phyloP scores from a whole-genome alignment of 2,113 vertebrate species.

The Daphoenositta chrysoptera region DNA sequence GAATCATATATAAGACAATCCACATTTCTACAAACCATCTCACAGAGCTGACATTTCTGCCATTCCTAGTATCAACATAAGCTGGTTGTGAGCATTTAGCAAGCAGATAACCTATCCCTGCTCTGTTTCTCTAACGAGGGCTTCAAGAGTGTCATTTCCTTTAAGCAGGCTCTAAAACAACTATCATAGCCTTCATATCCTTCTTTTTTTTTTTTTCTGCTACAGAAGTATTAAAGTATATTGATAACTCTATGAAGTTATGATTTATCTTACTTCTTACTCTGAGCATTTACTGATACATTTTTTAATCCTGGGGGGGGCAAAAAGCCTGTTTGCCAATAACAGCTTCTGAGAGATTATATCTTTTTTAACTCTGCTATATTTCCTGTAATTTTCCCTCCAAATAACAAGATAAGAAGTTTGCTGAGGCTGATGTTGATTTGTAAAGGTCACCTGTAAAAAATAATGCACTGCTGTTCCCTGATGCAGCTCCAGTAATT shows the following conservation, averaged over 20 bases:
- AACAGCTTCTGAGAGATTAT: not conserved
- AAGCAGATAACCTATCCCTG: not conserved
- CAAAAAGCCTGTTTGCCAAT: not conserved
- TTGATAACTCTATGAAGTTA: not conserved
- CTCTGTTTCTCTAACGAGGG: not conserved
- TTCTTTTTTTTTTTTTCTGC: not conserved
- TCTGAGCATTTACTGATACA: not conserved
- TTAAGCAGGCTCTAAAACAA: not conserved
- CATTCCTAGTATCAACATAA: not conserved
- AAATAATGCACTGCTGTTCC: not conserved
- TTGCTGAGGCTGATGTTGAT: not conserved
- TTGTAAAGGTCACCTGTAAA: not conserved
- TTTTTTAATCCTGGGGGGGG: not conserved
- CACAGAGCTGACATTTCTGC: not conserved
- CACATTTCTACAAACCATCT: not conserved
- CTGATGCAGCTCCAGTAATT: not conserved
- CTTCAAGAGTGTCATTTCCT: not conserved
- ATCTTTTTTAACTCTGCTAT: not conserved
- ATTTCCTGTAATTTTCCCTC: not conserved
- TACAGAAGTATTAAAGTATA: not conserved
- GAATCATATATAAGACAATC: not conserved
- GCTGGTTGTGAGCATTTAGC: not conserved
- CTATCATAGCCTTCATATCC: not conserved
- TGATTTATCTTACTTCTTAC: not conserved
- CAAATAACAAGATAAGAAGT: not conserved